A percentile compares a stretch with the other conserved stretches of the same genome.
phyloP scores from a whole-genome alignment of 2,797 vertebrate genomes.

The Monodelphis domestica region DNA sequence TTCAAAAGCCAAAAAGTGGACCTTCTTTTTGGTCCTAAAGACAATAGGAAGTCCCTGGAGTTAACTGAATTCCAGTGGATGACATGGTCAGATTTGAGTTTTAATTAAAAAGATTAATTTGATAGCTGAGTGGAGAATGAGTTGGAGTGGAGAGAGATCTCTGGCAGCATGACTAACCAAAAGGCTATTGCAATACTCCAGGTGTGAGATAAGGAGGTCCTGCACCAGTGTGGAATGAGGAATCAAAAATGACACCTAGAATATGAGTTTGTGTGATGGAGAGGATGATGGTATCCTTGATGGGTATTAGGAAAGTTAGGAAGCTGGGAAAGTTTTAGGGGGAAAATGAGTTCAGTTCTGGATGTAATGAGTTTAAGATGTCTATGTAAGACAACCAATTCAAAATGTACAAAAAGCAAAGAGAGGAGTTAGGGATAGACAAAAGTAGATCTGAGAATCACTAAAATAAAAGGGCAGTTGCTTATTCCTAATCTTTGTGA shows the following conservation, averaged over 20 bases:
- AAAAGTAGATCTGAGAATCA: not conserved
- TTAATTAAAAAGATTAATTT: not conserved
- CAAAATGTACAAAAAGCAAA: no score
- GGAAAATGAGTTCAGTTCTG: not conserved
- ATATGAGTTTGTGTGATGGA: not conserved
- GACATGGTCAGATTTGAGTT: not conserved
- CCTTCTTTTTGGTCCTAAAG: not conserved
- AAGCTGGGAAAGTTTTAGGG: not conserved
- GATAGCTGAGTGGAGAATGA: not conserved
- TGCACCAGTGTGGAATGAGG: not conserved
- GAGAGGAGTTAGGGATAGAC: not conserved
- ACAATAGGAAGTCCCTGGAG: not conserved
- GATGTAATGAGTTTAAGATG: not conserved
- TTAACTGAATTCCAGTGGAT: not conserved
- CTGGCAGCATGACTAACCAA: not conserved
- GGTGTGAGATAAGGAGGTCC: not conserved
- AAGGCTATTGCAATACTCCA: not conserved
- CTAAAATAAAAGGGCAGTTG: not conserved
- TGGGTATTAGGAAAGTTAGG: not conserved
- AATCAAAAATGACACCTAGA: not conserved
- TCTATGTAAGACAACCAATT: no score
- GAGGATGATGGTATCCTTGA: not conserved
- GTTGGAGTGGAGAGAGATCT: not conserved
- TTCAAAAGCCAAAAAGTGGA: not conserved
- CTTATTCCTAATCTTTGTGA: not conserved